These are phyloP conservation scores for Gobius niger DNA, from an alignment of 2,113 vertebrate species.

Conservation along the genomic window DNA sequence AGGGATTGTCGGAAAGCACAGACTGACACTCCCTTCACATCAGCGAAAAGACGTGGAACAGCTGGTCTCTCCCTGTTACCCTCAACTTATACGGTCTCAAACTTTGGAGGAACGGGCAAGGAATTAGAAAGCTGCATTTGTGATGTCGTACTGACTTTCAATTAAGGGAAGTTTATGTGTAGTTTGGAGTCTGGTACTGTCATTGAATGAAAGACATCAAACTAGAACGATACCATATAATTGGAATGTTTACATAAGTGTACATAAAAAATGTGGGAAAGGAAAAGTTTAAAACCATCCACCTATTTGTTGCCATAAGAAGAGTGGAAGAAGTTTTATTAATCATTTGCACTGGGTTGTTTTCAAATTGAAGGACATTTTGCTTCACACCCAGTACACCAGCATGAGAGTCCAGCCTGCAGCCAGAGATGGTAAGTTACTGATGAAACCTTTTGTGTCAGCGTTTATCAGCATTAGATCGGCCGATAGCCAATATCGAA, in stretches of 20 bases:
- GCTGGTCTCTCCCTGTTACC: conserved; percentile 37
- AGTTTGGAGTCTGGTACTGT: not conserved
- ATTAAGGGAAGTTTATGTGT: not conserved
- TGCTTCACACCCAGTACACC: too few relatives aligned
- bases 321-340: too few relatives aligned
- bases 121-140: conserved; percentile 20
- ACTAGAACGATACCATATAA: not conserved
- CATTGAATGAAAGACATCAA: not conserved
- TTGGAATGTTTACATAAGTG: not conserved
- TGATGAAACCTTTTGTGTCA: too few relatives aligned
- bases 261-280: not conserved
- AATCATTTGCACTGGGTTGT: too few relatives aligned
- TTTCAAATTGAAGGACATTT: too few relatives aligned
- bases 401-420: too few relatives aligned
- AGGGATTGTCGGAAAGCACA: conserved; percentile 51
- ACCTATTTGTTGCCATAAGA: too few relatives aligned
- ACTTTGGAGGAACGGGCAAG: conserved; percentile 13
- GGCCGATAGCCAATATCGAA: too few relatives aligned
- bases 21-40: conserved; percentile 25
- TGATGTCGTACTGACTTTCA: not conserved
- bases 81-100: conserved; percentile 15
- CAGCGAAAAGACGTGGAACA: conserved; percentile 27
- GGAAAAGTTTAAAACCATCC: too few relatives aligned
- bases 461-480: too few relatives aligned
- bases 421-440: too few relatives aligned